These are phyloP conservation scores for Columba guinea DNA, from an alignment of 2,797 vertebrate genomes.

Conservation along the genomic window DNA sequence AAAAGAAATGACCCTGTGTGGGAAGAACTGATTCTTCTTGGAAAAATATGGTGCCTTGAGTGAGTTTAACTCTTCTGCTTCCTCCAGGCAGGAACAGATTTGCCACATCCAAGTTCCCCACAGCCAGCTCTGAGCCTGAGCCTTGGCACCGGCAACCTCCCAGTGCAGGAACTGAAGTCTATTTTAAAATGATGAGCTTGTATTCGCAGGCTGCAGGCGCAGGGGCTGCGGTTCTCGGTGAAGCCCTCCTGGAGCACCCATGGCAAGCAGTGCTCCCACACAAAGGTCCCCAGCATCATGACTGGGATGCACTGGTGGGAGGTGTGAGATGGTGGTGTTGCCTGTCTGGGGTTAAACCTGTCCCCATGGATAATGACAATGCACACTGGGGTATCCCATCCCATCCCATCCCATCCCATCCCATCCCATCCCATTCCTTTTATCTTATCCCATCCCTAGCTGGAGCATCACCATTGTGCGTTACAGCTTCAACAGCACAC, in stretches of 20 bases:
- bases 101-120: neutral
- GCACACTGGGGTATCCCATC: no score
- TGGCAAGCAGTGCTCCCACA: neutral
- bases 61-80: constrained; percentile 56
- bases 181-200: neutral
- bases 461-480: accelerated
- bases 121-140: neutral
- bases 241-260: neutral
- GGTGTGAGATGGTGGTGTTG: accelerated
- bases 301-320: neutral
- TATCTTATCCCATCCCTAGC: neutral
- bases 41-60: constrained; percentile 59
- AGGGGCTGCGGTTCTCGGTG: neutral
- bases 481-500: accelerated
- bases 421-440: no score
- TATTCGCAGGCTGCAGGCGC: accelerated
- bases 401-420: no score
- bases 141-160: neutral
- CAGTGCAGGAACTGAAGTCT: neutral
- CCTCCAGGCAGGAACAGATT: neutral
- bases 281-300: accelerated
- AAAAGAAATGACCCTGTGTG: constrained; percentile 68
- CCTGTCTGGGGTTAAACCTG: neutral
- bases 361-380: accelerated
- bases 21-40: constrained; percentile 62